Conservation (phyloP, 2,888 invertebrate genomes). For the Camptogramma bilineatum region DNA sequence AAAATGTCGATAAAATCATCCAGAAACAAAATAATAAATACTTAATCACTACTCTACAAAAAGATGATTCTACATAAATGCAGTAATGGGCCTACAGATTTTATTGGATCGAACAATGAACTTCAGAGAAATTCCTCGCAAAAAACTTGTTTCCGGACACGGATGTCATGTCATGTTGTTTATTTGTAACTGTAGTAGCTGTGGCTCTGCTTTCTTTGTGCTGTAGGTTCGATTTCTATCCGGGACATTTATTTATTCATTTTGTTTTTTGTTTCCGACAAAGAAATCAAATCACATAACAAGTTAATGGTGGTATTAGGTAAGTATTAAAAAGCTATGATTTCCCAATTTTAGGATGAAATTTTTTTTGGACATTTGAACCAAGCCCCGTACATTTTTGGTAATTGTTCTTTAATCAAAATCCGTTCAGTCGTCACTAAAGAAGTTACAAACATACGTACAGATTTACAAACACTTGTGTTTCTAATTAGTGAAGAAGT, state of each 20-base stretch:
- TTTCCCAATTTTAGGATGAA: no score
- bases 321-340: no score
- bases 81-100: background rate
- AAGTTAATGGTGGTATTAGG: no score
- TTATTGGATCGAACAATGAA: slow-evolving; percentile 17
- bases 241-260: no score
- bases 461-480: no score
- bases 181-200: background rate
- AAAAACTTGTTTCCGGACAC: slow-evolving; percentile 15
- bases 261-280: background rate
- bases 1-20: background rate
- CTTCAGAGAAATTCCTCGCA: slow-evolving; percentile 19
- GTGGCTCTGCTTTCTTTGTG: background rate
- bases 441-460: no score
- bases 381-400: no score
- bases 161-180: slow-evolving; percentile 12
- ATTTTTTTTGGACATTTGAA: no score
- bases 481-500: no score
- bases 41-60: background rate
- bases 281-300: no score
- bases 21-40: background rate
- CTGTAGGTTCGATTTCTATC: background rate
- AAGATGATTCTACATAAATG: background rate
- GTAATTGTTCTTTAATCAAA: no score
- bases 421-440: no score